phyloP scores from a whole-genome alignment of 2,113 vertebrate genomes.

The Platycercus adscitus region DNA sequence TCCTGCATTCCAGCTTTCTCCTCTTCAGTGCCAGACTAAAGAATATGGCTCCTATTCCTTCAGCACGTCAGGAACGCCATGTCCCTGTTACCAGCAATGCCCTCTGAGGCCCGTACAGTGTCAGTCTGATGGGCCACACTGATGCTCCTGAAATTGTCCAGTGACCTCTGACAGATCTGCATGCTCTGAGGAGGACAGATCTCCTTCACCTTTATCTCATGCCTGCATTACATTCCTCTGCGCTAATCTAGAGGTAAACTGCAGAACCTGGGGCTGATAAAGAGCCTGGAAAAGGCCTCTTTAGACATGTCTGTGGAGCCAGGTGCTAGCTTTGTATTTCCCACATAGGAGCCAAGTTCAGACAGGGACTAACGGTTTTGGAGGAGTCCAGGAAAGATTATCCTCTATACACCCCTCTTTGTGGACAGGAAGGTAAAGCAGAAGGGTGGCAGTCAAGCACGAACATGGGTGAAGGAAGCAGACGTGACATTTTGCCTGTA shows the following conservation, averaged over 20 bases:
- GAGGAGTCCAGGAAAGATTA: not conserved
- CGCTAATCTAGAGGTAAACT: not conserved
- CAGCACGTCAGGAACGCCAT: rapidly evolving
- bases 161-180: no score
- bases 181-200: not conserved
- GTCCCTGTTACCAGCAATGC: not conserved
- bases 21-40: not conserved
- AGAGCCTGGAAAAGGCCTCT: not conserved
- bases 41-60: rapidly evolving
- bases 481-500: not conserved
- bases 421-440: not conserved
- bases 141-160: not conserved
- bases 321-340: not conserved
- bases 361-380: not conserved
- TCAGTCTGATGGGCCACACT: rapidly evolving
- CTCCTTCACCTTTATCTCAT: not conserved
- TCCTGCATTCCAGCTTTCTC: not conserved
- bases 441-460: rapidly evolving
- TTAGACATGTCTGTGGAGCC: not conserved
- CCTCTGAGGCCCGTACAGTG: rapidly evolving
- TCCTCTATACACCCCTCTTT: not conserved
- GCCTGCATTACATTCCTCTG: rapidly evolving
- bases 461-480: rapidly evolving
- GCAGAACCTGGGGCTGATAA: not conserved
- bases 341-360: not conserved